Evolutionary conservation across 2,797 vertebrate species (phyloP).

Genomic region (Rhabdomys pumilio): DNA sequence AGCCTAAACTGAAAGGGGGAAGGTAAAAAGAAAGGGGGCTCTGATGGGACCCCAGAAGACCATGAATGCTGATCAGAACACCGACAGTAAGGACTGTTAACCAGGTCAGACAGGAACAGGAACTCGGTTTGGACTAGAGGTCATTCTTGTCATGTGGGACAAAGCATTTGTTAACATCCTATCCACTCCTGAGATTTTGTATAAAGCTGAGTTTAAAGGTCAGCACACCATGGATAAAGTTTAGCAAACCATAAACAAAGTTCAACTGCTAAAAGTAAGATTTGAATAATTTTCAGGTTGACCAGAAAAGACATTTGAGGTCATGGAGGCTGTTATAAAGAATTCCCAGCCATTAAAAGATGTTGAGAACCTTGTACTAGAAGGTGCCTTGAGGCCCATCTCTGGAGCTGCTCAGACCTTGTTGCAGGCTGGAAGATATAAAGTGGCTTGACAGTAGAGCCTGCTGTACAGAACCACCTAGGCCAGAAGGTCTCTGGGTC

Average conservation of each 20-base stretch:
- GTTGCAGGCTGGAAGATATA: neutral
- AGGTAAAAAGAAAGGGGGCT: no score
- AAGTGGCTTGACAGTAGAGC: neutral
- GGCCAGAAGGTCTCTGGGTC: neutral
- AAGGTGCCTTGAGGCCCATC: neutral
- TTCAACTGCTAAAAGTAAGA: neutral
- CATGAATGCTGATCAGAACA: neutral
- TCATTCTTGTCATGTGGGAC: neutral
- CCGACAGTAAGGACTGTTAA: neutral
- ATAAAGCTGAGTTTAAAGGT: neutral
- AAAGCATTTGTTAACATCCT: neutral
- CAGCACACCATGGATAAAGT: neutral
- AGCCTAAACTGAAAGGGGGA: neutral
- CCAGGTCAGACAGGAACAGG: neutral
- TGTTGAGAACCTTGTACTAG: neutral
- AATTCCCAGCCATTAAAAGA: neutral
- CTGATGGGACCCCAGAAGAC: neutral
- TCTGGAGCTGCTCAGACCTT: neutral
- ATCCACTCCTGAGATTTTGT: neutral
- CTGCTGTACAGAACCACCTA: neutral
- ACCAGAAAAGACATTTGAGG: neutral
- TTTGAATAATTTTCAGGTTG: neutral
- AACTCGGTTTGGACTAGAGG: neutral
- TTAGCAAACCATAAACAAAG: neutral
- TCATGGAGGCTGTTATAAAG: neutral